Percentiles rank a stretch among this genome's conserved stretches.
Evolutionary conservation across 2,113 vertebrate species (phyloP).

Genomic region (Hypocryptadius cinnamomeus): DNA sequence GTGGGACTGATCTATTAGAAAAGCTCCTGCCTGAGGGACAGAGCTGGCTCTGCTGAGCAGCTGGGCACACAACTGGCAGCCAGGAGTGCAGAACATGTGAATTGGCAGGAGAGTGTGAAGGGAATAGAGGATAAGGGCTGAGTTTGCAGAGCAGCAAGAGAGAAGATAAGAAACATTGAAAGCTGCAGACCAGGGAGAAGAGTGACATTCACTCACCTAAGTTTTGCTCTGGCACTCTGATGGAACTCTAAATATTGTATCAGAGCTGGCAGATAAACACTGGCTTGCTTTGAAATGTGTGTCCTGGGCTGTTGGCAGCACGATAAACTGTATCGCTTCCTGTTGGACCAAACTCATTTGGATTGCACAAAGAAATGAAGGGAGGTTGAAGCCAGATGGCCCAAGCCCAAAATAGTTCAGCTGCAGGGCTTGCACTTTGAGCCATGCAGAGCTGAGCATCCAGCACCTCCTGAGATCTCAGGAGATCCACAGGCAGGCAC

Average conservation of each 20-base stretch:
- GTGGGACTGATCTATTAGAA: neutral
- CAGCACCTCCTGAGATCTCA: neutral
- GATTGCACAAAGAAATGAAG: neutral
- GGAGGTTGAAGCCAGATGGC: neutral
- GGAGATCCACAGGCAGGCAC: neutral
- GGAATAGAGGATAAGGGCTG: neutral
- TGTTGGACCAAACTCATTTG: neutral
- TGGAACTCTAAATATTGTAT: neutral
- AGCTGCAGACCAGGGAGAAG: neutral
- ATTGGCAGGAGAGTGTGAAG: neutral
- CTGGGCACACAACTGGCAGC: neutral
- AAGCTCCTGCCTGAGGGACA: neutral
- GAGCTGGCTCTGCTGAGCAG: neutral
- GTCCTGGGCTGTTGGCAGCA: neutral
- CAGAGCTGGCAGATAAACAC: neutral
- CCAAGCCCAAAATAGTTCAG: neutral
- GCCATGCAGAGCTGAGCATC: neutral
- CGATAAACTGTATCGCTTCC: fast-evolving
- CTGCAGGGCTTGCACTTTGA: neutral
- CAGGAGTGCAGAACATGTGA: neutral
- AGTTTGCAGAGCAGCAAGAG: neutral
- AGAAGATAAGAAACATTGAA: neutral
- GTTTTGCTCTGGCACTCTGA: neutral
- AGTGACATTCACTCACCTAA: neutral
- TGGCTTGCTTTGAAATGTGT: neutral